Evolutionary conservation across 2,113 vertebrate species (phyloP), one percentile per base, ranked within the genome.

Genomic region (Fregata magnificens): DNA sequence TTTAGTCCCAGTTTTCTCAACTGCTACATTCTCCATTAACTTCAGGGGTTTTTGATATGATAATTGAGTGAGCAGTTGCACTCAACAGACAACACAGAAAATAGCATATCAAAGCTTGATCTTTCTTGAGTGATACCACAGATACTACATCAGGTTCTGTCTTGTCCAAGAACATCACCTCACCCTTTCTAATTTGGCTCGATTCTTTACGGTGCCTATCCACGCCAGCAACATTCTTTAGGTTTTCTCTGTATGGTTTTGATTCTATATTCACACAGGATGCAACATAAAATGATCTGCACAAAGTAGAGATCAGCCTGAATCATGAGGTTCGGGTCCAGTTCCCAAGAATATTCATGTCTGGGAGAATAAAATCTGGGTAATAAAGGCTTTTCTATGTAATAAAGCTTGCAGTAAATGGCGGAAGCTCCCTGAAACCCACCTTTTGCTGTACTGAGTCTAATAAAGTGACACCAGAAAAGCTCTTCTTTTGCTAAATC

Each of bases 151-250:
- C 87, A 95, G 44, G 94, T 87, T 92, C 89, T 91, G 50, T 95
- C 91, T 96, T 96, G 92, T 77, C 40, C 58, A 66, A 67, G 58
- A 88, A 84, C 56, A 88, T 50, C 72, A 81, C 78, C 53, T 89
- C 63, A 59, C 55, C 31, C 62, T 81, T 66, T 83, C 38, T 78
- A 67, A 74, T 74, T 66, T 92, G 79, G 59, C 67, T 92, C 25
- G 69, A 17, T 49, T 81, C 20, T 40, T 74, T n/a, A 32, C 11
- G 0, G 1, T 56, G 34, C 18, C 26, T 83, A 52, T 44, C 13
- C 38, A 62, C 1, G 19, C 47, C 70, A 91, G 21, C 10, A 88
- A 40, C n/a, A 55, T 86, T 86, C 45, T 90, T 81, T 31, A 66
- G 26, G 2, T 38, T 86, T 58, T 69, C 15, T 50, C 24, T 40